phyloP scores from a whole-genome alignment of 2,797 vertebrate species.

The Gymnocypris eckloni region DNA sequence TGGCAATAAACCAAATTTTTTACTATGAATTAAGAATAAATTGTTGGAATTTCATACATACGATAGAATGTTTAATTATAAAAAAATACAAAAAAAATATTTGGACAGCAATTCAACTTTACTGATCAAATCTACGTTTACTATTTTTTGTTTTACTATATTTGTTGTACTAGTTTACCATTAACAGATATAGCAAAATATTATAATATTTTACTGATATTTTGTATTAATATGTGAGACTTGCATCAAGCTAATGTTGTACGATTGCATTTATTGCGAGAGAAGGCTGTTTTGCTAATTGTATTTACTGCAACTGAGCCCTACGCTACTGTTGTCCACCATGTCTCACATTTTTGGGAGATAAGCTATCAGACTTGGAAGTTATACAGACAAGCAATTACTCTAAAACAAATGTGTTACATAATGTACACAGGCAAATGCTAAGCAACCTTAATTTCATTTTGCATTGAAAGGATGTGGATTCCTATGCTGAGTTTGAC shows the following conservation, averaged over 20 bases:
- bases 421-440: neutral
- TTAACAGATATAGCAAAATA: neutral
- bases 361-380: neutral
- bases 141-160: too few relatives aligned
- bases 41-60: neutral
- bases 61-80: neutral
- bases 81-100: neutral
- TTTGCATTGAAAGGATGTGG: slow-evolving; percentile 68
- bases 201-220: neutral
- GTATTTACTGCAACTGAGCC: neutral
- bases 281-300: neutral
- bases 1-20: neutral
- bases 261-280: neutral
- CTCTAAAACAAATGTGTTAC: neutral
- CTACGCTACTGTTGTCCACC: neutral
- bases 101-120: neutral
- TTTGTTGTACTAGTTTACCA: neutral
- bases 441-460: neutral
- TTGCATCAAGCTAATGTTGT: neutral
- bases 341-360: neutral
- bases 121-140: neutral
- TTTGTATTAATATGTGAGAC: too few relatives aligned
- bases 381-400: neutral
- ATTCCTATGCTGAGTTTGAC: slow-evolving; percentile 77
- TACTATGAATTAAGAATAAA: neutral